A percentile compares a stretch with the other conserved stretches of the same genome.
Conservation (phyloP, 1,140 invertebrate species). For the Brachionus rotundiformis region DNA sequence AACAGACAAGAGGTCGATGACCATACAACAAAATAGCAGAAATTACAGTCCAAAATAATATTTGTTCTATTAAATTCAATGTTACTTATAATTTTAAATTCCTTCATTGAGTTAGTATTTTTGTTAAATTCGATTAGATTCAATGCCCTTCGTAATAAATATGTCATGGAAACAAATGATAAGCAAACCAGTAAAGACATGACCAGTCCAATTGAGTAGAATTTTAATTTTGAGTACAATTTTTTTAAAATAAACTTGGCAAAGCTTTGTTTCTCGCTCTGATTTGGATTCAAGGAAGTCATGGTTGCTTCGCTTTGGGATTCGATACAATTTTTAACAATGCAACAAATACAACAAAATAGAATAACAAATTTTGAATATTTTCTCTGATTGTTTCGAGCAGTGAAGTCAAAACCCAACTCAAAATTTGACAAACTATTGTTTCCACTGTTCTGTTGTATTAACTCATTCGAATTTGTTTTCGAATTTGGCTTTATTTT, state of each 20-base stretch:
- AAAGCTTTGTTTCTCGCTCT: not conserved
- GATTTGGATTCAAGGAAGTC: not conserved
- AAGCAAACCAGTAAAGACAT: not conserved
- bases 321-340: constrained; percentile 23
- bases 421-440: constrained; percentile 45
- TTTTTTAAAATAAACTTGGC: not conserved
- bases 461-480: constrained; percentile 12
- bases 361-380: constrained; percentile 17
- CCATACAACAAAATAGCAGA: constrained; percentile 48
- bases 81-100: not conserved
- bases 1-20: constrained; percentile 40
- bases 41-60: constrained; percentile 24
- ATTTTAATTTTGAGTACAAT: constrained; percentile 12
- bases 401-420: not conserved
- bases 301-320: constrained; percentile 20
- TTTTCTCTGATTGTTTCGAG: not conserved
- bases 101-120: not conserved
- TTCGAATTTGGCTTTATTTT: constrained; percentile 17
- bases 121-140: not conserved
- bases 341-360: constrained; percentile 21
- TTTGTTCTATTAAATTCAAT: constrained; percentile 13
- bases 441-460: constrained; percentile 12
- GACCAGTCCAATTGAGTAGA: not conserved
- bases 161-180: constrained; percentile 4
- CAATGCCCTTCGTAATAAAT: not conserved